Evolutionary conservation across 2,113 vertebrate genomes (phyloP), one percentile per base, ranked within the genome.

Genomic region (Chaetura pelagica): DNA sequence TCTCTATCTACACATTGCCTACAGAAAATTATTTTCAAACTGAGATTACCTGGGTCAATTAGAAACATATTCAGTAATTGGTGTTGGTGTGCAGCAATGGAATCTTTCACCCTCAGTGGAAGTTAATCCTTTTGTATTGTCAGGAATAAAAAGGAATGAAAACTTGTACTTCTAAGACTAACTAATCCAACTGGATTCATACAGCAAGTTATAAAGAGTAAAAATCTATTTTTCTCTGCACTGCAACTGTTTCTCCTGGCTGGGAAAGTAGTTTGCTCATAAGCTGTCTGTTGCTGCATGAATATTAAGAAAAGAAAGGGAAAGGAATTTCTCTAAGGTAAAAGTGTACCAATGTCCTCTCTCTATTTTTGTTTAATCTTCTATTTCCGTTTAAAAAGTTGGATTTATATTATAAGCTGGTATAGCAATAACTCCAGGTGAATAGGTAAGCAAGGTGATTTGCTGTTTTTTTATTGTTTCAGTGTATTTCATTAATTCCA

Each of bases 391-490:
- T 78, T 55, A 57, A 85, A 32, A 48, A 54, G 26, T 2, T 61
- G 27, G 15, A 61, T 71, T 89, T 67, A 61, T 84, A 87, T 68
- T 67, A 15, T 67, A 34, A 87, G 16, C 14, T 55, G 6, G 4
- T 74, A 18, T 63, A 66, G 24, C 26, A 46, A 1, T 63, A 63
- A 63, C 55, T 86, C 30, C 64, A 81, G 35, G 30, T 71, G 30
- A 77, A 24, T 22, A 44, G 40, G 30, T 17, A 82, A 68, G 30
- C 38, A 77, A 42, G 8, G 9, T 61, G 29, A 34, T 85, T 21
- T 0, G 0, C 20, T 63, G 2, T 0, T 42, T 84, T 84, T 66
- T 87, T 74, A 44, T 42, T 10, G 12, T 51, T 86, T 69, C 16
- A 23, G 29, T 74, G 11, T 40, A 9, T 87, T 93, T 91, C 38